Evolutionary conservation across 2,888 invertebrate species (phyloP), one percentile per base, ranked within the genome.

Genomic region (Metallyticus violacea): DNA sequence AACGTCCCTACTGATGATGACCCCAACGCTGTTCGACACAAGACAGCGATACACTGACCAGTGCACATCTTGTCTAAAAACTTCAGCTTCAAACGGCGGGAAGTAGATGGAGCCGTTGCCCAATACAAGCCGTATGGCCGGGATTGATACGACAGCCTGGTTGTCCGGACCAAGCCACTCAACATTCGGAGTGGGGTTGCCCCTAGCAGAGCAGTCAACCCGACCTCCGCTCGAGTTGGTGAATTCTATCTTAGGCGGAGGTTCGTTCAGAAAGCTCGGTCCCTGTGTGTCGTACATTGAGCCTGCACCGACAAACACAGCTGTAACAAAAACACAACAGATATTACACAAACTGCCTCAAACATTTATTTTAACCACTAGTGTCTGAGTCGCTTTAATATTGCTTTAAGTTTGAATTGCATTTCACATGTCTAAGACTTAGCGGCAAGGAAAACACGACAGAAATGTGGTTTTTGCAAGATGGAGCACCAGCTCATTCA

Each of bases 61-160:
- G 89, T 94, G 94, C 40, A 94, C 93, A 90, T 94, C 94, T 90
- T 93, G 94, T 83, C 94, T 92, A 90, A 93, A 94, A 87, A 93
- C 92, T 88, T 93, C 93, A 9, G 93, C 93, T 86, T 93, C 92
- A 90, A 94, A 94, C 86, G 93, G 92, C 15, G 93, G 93, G 90
- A 94, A 94, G 89, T 93, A 92, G 81, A 94, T 91, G 29, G 93
- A 93, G 76, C 93, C 93, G 90, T 94, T 93, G 30, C 92, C 92
- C 85, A 93, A 91, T 87, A 93, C 92, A 89, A 93, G 93, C 76
- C 88, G 84, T 25, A 88, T 85, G n/a, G 77, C 80, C 77, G 93
- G 92, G 89, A 94, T 93, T 85, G 93, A 93, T 78, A 92, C 91
- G 81, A 93, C 92, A 15, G 92, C 92, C 89, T 92, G 92, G 85